Conservation (phyloP, 2,888 invertebrate species). For the Pammene aurita region DNA sequence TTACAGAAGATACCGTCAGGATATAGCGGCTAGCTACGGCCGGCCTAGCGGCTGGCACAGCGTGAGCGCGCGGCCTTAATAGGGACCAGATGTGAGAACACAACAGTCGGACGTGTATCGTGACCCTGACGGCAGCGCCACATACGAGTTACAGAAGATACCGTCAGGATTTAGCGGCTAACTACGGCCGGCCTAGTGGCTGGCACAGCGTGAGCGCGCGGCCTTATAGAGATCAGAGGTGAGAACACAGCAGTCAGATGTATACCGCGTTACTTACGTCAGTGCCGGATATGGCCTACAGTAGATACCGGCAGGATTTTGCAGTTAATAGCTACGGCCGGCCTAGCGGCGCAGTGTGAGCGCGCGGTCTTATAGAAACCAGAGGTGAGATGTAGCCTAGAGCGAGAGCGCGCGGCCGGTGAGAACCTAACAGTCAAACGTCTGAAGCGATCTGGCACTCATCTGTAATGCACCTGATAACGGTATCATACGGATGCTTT, state of each 20-base stretch:
- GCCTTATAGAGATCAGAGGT: conserved; percentile 76
- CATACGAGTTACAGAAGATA: conserved; percentile 27
- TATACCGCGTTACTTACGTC: conserved; percentile 51
- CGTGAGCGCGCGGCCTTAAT: conserved; percentile 73
- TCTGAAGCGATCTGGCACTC: no score
- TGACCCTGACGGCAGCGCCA: conserved; percentile 47
- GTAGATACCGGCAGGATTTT: conserved; percentile 40
- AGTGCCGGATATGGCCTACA: conserved; percentile 36
- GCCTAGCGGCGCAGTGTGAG: conserved; percentile 71
- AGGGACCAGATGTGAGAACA: conserved; percentile 68
- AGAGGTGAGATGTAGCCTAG: no score
- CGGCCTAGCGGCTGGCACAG: conserved; percentile 69
- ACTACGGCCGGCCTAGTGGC: conserved; percentile 55
- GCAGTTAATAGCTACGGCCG: conserved; percentile 43
- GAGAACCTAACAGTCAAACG: conserved; percentile 21
- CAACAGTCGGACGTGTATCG: conserved; percentile 40
- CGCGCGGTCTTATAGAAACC: conserved; percentile 75
- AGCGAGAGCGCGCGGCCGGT: no score
- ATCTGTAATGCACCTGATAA: no score
- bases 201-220: conserved; percentile 74
- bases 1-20: conserved; percentile 41
- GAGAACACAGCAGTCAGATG: conserved; percentile 17
- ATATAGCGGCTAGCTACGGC: conserved; percentile 44
- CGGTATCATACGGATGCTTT: no score
- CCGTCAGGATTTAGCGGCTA: conserved; percentile 45